Evolutionary conservation across 2,888 invertebrate genomes (phyloP), one percentile per base, ranked within the genome.

Genomic region (Chorisops tibialis): DNA sequence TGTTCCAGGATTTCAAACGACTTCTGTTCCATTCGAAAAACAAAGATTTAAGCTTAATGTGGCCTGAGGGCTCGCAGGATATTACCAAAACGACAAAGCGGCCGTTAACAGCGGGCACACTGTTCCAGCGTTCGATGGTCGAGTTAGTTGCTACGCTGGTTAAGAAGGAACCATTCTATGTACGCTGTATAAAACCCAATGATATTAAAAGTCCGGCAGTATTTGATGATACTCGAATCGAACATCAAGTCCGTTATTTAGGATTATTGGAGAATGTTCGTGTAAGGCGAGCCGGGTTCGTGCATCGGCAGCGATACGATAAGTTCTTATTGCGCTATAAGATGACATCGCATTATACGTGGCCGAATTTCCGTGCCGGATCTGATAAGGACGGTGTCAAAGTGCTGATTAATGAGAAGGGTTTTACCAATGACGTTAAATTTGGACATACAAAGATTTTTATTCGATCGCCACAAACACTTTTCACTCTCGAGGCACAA

Each of bases 131-230:
- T 75, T 97, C 96, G 1, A 98, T 98, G 93, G 80, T 89, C 21
- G 87, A 92, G 47, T 82, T 98, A 62, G 95, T 96, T 39, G 82
- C 88, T 59, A 96, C 94, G 43, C 81, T 98, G 68, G 86, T 88
- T 47, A 89, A 87, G 76, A 98, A 96, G 81, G 95, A 95, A 75
- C 96, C 96, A 0, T 95, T 93, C 81, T 98, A 98, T 80, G 93
- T 98, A 67, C 87, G 98, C 63, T 98, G 98, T 77, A 89, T 98
- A 72, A 98, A 98, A 73, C 98, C 98, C 22, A 98, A 97, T 79
- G 94, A 96, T 71, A 84, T 91, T 58, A 98, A 98, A 81, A 88
- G 93, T 38, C 87, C 96, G 0, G 83, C 84, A 39, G 81, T 86
- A 41, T 96, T 97, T 79, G 93, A 97, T 75, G 86, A 89, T 12